Base-by-base conservation (phyloP, 1,140 invertebrate species). In the Dendroctonus valens region DNA sequence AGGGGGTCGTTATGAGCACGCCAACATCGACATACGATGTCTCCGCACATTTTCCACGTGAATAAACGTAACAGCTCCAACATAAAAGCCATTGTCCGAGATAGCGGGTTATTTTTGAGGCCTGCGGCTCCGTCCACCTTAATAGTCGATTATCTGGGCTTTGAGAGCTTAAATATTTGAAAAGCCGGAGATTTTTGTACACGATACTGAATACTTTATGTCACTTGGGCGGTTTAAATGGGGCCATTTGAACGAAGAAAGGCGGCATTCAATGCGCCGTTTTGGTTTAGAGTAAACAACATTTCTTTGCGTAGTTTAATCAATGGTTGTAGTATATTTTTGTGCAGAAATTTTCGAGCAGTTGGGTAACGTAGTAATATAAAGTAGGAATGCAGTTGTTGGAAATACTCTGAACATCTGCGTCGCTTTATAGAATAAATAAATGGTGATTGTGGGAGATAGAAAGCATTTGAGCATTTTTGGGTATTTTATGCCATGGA, bases 131-230 rank as follows among this genome's bases (percentile, higher is more conserved):
- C 51, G 62, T 54, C 62, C 62, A 65, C 62, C 62, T 65, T 65
- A 65, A 65, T 57, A 65, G 53, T 65, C 62, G 62, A 57, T 65
- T 65, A 65, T 57, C 51, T 53, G 41, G 52, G 62, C 41, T 57
- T 57, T 49, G 6, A 37, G 53, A 26, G 53, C 62, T 55, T 57
- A 57, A 65, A 57, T 57, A 65, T 65, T 65, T 65, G 26, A 65
- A 49, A 39, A 57, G 53, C 44, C 26, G 61, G 37, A 57, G 62
- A 57, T 65, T 65, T 65, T 65, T 54, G 59, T 61, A 15, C 37
- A 41, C 41, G 62, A 65, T 65, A 65, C 42, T 44, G 62, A 12
- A 55, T 57, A 46, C 38, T 65, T 65, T 65, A 65, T 53, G 38
- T 26, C 53, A 14, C 38, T 61, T 41, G 37, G 38, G 39, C 41